Evolutionary conservation across 1,140 invertebrate genomes (phyloP), one percentile per base, ranked within the genome.

Genomic region (Plutomurus gul): DNA sequence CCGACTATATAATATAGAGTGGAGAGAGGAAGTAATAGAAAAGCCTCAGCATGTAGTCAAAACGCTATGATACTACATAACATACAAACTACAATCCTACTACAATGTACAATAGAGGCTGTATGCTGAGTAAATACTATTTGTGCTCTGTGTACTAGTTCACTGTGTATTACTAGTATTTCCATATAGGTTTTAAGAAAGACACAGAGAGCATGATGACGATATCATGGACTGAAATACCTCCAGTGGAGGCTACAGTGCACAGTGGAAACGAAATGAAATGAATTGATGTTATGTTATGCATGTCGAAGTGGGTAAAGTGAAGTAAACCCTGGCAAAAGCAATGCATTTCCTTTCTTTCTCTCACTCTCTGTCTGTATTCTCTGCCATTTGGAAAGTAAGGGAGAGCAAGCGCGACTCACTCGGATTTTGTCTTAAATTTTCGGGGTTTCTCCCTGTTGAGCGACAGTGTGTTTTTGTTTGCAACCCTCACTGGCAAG

Each of bases 401-500:
- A 72, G 70, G 40, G 70, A 39, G 40, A 72, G 70, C 70, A 43
- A 39, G 70, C 36, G 70, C 39, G 70, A 72, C 18, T 43, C 13
- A 39, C 16, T 72, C 36, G 36, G 70, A 72, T 72, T 72, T 72
- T 40, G 8, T 43, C 70, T 72, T 43, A 43, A 72, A 72, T 72
- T 72, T 72, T 72, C 36, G 70, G 70, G 70, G 70, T 72, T 72
- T 72, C 70, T 72, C 70, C 70, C 70, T 72, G 70, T 72, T 39
- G 36, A 43, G 40, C 39, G 25, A 40, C 70, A 72, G 70, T 72
- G 18, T 72, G 70, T 46, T 72, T 39, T 46, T 46, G 36, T 72
- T 72, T 72, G 36, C 70, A 72, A 72, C 70, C 70, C 70, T 72
- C 70, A 43, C 36, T 43, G 18, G 4, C 10, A 43, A 72, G 40